phyloP scores from a whole-genome alignment of 2,888 invertebrate species.

The Kuschelorhynchus macadamiae region DNA sequence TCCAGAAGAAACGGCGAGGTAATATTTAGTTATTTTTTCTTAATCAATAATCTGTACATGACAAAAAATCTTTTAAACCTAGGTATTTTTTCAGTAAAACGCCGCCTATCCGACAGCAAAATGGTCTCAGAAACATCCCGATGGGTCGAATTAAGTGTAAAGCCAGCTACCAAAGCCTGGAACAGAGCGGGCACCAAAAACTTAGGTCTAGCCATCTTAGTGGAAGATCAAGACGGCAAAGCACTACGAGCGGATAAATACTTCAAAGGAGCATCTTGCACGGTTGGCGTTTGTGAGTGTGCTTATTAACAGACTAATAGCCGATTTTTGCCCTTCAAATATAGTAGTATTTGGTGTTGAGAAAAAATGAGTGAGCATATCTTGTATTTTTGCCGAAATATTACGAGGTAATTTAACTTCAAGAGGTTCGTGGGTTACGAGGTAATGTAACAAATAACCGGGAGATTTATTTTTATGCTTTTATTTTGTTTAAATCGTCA shows the following conservation, averaged over 20 bases:
- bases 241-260: constrained; percentile 69
- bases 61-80: too few species aligned
- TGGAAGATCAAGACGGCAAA: constrained; percentile 74
- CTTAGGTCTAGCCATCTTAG: constrained; percentile 71
- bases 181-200: constrained; percentile 65
- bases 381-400: too few species aligned
- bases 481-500: too few species aligned
- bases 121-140: constrained; percentile 66
- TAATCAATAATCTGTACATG: too few species aligned
- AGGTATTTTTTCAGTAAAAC: too few species aligned
- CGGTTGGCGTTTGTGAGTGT: constrained; percentile 69
- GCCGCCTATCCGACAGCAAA: constrained; percentile 70
- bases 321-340: not conserved
- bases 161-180: constrained; percentile 68
- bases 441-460: too few species aligned
- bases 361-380: too few species aligned
- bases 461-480: too few species aligned
- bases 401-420: too few species aligned
- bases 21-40: constrained; percentile 46
- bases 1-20: constrained; percentile 71
- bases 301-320: constrained; percentile 46
- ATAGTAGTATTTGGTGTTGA: too few species aligned
- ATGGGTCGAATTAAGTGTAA: constrained; percentile 71
- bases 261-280: constrained; percentile 70
- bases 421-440: too few species aligned